These are phyloP conservation scores for Varanus salvator DNA, from an alignment of 2,113 vertebrate genomes.

Conservation along the genomic window DNA sequence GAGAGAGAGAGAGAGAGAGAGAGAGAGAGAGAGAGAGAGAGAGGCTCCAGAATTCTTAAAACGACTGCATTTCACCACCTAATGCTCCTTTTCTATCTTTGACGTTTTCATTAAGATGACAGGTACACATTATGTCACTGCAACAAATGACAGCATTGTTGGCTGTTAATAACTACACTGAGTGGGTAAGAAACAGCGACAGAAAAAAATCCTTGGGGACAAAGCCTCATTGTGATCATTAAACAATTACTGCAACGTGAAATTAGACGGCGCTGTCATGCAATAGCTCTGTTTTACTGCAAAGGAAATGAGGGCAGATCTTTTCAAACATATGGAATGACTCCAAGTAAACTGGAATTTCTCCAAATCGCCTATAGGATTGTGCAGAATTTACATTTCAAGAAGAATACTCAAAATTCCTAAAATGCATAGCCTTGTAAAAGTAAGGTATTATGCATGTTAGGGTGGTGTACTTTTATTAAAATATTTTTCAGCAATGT, in stretches of 20 bases:
- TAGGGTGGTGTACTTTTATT: background rate
- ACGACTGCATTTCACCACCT: constrained; percentile 61
- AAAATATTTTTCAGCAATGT: too few species aligned
- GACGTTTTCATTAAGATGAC: constrained; percentile 77
- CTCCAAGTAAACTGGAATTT: background rate
- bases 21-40: background rate
- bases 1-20: too few species aligned
- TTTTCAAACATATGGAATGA: constrained; percentile 22
- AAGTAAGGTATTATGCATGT: background rate
- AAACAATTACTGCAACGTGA: constrained; percentile 81
- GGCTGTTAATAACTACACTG: constrained; percentile 77
- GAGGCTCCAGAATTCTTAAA: constrained; percentile 66
- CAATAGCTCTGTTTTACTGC: constrained; percentile 76
- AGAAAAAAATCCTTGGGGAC: constrained; percentile 77
- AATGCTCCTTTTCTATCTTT: constrained; percentile 70
- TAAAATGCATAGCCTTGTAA: background rate
- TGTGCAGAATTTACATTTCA: background rate
- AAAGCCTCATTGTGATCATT: constrained; percentile 78
- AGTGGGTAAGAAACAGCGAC: constrained; percentile 79
- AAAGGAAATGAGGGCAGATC: constrained; percentile 41
- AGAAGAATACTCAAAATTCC: background rate
- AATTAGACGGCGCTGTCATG: constrained; percentile 77
- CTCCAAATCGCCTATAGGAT: background rate
- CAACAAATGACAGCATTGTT: constrained; percentile 81
- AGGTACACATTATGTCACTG: constrained; percentile 76